Percentiles rank a stretch among this genome's conserved stretches.
Conservation (phyloP, 2,113 vertebrate species). For the Oostethus manadensis region DNA sequence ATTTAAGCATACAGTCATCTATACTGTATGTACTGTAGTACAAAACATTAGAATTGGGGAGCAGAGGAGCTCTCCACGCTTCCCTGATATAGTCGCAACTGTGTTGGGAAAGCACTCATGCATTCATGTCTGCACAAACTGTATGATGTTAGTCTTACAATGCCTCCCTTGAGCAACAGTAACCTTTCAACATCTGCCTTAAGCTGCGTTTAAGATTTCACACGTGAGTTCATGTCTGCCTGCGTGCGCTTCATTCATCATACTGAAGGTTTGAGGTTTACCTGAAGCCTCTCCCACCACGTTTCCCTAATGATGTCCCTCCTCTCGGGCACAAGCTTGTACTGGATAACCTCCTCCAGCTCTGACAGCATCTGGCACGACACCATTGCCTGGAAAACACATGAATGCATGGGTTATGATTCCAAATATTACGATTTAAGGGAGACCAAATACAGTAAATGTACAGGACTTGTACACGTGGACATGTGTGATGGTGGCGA, state of each 20-base stretch:
- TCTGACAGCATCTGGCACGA: constrained; percentile 99
- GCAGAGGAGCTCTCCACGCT: neutral
- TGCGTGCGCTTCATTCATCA: constrained; percentile 23
- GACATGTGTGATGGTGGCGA: neutral
- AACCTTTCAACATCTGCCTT: constrained; percentile 49
- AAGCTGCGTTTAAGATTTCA: constrained; percentile 20
- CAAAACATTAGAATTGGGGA: neutral
- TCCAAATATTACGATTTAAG: neutral
- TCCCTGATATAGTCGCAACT: neutral
- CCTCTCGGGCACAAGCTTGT: constrained; percentile 95
- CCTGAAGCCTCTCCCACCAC: constrained; percentile 99
- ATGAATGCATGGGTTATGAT: constrained; percentile 1
- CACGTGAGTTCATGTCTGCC: constrained; percentile 9
- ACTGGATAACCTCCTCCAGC: constrained; percentile 98
- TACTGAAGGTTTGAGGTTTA: constrained; percentile 47
- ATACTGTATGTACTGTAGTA: no score
- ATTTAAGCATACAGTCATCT: no score
- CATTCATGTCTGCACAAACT: neutral
- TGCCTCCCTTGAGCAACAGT: constrained; percentile 42
- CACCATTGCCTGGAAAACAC: constrained; percentile 86
- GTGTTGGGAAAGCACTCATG: neutral
- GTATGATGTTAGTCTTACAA: constrained; percentile 7
- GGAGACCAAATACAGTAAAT: neutral
- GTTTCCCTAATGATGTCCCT: constrained; percentile 97
- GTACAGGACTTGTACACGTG: neutral